phyloP scores from a whole-genome alignment of 2,888 invertebrate genomes.

The Acleris sparsana region DNA sequence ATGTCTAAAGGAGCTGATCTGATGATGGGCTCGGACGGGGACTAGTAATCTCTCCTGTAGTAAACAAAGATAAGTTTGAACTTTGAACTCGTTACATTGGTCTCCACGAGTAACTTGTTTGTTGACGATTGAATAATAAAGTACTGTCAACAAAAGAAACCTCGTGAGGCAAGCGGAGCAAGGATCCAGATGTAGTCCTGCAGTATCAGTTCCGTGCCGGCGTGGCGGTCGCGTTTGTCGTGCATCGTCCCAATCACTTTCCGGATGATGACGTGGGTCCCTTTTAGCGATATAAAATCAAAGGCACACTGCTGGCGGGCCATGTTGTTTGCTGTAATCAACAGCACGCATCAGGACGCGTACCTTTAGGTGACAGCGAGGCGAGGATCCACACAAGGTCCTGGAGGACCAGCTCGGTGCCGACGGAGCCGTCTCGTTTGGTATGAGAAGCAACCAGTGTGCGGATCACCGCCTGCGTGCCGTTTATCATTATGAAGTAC shows the following conservation, averaged over 20 bases:
- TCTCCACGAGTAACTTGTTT: too few relatives aligned
- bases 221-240: conserved; percentile 71
- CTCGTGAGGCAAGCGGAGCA: conserved; percentile 79
- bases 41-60: too few relatives aligned
- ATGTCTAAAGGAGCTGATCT: too few relatives aligned
- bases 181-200: conserved; percentile 84
- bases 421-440: conserved; percentile 78
- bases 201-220: conserved; percentile 72
- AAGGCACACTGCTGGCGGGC: conserved; percentile 72
- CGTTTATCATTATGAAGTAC: conserved; percentile 80
- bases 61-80: too few relatives aligned
- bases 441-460: conserved; percentile 77
- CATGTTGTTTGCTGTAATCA: conserved; percentile 76
- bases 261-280: conserved; percentile 79
- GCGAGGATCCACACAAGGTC: conserved; percentile 85
- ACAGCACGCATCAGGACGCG: conserved; percentile 43
- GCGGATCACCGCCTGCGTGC: conserved; percentile 83
- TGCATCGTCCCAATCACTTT: conserved; percentile 73
- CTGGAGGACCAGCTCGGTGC: conserved; percentile 80
- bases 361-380: conserved; percentile 83
- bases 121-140: background rate
- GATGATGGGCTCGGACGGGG: too few relatives aligned
- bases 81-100: too few relatives aligned
- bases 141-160: conserved; percentile 51
- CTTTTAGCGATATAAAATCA: conserved; percentile 76